phyloP scores from a whole-genome alignment of 2,113 vertebrate species.

The Hyperopisus bebe region DNA sequence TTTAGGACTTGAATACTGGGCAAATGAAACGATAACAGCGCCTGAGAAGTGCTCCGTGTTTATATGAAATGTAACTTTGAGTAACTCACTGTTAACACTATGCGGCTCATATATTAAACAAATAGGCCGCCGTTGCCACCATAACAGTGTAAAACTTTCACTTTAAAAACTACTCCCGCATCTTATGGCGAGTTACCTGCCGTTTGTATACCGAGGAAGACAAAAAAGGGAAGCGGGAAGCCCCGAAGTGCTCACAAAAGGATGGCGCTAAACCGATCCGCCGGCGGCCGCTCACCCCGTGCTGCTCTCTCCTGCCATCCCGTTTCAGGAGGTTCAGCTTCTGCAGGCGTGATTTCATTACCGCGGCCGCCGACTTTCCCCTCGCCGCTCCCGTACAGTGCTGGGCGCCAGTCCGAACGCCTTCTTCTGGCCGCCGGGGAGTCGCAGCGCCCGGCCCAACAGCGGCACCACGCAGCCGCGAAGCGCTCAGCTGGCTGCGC shows the following conservation, averaged over 20 bases:
- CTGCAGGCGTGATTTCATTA: conserved; percentile 51
- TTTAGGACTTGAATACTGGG: background rate
- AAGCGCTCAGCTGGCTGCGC: background rate
- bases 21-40: background rate
- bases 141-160: background rate
- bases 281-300: conserved; percentile 23
- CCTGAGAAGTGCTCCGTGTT: background rate
- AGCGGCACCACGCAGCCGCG: background rate
- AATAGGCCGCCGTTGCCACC: background rate
- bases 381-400: background rate
- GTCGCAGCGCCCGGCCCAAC: conserved; percentile 2
- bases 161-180: background rate
- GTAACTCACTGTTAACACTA: background rate
- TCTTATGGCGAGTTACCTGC: background rate
- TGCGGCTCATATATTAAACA: background rate
- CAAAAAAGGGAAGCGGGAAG: background rate
- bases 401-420: background rate
- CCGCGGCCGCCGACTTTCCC: conserved; percentile 26
- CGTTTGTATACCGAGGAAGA: background rate
- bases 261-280: background rate
- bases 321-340: conserved; percentile 42
- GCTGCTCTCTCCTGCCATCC: conserved; percentile 37
- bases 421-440: conserved; percentile 8
- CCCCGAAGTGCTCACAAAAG: background rate
- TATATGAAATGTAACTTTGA: background rate